A percentile compares a stretch with the other conserved stretches of the same genome.
phyloP scores from a whole-genome alignment of 2,888 invertebrate genomes.

The Ormyrus nitidulus region DNA sequence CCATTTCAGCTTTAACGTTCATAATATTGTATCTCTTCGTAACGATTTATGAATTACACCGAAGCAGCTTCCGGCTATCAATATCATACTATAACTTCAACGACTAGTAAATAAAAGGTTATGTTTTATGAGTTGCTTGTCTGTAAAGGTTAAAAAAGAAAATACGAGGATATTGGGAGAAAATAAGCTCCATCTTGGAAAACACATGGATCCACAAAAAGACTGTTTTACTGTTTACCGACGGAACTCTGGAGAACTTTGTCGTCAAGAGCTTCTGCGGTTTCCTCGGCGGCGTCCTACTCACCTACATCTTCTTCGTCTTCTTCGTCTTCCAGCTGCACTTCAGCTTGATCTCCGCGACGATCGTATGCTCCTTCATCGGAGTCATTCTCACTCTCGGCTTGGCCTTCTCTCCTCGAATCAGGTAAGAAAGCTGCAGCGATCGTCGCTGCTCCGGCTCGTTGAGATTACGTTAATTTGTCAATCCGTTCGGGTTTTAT shows the following conservation, averaged over 20 bases:
- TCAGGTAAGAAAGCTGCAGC: constrained; percentile 71
- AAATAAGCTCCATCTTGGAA: constrained; percentile 63
- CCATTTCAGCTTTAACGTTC: not conserved
- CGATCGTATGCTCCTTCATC: constrained; percentile 80
- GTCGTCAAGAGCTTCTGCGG: constrained; percentile 81
- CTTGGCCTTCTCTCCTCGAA: constrained; percentile 80
- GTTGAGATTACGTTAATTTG: too few species aligned
- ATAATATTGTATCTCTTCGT: too few species aligned
- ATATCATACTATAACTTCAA: too few species aligned
- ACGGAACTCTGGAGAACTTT: constrained; percentile 80
- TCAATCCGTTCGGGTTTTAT: too few species aligned
- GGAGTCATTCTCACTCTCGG: constrained; percentile 82
- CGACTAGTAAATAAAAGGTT: not conserved
- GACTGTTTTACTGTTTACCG: constrained; percentile 74
- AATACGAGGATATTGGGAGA: constrained; percentile 72
- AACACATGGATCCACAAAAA: constrained; percentile 70
- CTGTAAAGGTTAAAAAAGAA: constrained; percentile 72
- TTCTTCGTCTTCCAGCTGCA: constrained; percentile 83
- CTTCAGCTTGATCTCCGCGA: constrained; percentile 79
- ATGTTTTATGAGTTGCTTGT: not conserved
- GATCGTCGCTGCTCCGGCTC: too few species aligned
- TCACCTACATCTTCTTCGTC: constrained; percentile 82
- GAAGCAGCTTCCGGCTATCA: too few species aligned
- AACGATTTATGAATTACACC: too few species aligned
- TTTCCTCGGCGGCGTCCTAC: constrained; percentile 80